Conservation (phyloP, 2,113 vertebrate species). For the Scomber colias region DNA sequence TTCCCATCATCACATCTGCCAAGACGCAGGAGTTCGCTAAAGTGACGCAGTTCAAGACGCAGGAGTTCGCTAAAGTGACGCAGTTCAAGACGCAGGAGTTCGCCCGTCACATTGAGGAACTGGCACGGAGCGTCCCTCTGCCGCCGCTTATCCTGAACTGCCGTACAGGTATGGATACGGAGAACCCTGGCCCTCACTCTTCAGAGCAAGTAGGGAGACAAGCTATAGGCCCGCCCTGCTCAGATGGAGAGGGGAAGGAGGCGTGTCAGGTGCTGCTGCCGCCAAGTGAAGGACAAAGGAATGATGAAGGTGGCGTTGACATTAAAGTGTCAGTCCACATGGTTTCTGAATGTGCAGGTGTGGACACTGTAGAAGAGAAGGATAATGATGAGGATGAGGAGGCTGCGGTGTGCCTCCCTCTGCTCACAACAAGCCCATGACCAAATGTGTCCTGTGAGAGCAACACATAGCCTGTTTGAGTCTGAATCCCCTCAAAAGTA, state of each 20-base stretch:
- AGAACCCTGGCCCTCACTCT: conserved; percentile 56
- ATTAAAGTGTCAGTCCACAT: conserved; percentile 33
- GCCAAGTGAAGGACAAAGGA: neutral
- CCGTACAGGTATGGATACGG: conserved; percentile 84
- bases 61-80: conserved; percentile 92
- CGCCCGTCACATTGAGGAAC: conserved; percentile 94
- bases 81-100: conserved; percentile 95
- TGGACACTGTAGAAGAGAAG: neutral
- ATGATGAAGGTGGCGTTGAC: accelerated
- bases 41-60: conserved; percentile 91
- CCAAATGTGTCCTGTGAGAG: conserved; percentile 9
- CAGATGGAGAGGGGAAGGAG: neutral
- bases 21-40: conserved; percentile 96
- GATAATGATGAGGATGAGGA: neutral
- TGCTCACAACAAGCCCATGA: neutral
- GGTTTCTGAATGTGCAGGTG: neutral
- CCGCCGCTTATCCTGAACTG: conserved; percentile 95
- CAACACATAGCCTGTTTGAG: neutral
- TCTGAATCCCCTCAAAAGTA: neutral
- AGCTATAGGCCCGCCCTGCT: neutral
- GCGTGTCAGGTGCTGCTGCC: conserved; percentile 25
- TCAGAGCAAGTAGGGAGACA: conserved; percentile 24
- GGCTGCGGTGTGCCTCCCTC: too few species aligned
- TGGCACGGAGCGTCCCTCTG: conserved; percentile 94
- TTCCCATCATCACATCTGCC: conserved; percentile 94